Evolutionary conservation across 2,113 vertebrate species (phyloP), one percentile per base, ranked within the genome.

Genomic region (Cyanocitta stelleri): DNA sequence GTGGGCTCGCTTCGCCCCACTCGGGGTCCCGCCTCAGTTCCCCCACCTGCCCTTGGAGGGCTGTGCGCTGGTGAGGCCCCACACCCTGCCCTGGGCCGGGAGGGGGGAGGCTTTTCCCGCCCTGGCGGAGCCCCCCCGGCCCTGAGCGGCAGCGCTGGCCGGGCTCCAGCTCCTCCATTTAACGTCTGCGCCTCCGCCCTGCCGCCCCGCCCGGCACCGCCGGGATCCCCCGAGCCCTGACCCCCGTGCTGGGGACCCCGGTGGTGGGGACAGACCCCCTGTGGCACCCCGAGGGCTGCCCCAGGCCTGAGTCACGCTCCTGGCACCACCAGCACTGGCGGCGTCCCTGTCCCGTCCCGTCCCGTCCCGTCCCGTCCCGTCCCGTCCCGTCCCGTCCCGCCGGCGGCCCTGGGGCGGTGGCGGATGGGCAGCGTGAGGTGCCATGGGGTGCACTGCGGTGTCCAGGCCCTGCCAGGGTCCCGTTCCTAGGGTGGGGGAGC

Each of bases 81-180:
- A 1, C 18, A 0, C 4, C 35, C 35, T 0, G 1, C 44, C 1
- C 5, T 5, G 69, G 75, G 52, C 54, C 24, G 48, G 23, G 56
- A 6, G 9, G 1, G n/a, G 33, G 49, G 33, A 11, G 48, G 43
- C 16, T 54, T 64, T 91, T 68, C 73, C 49, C 1, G 6, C 76
- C 48, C 52, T 12, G 48, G 58, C 18, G 7, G 63, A 32, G 51
- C 68, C 41, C 66, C 63, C 59, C 59, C 2, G 4, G 19, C 32
- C 68, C 51, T 6, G 48, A 66, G 89, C 74, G 7, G 89, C 4
- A 16, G 71, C 5, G 66, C 85, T 95, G 95, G 95, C 93, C 1
- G 6, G 33, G 72, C 77, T 94, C 84, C 96, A 94, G 88, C 73
- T 56, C 93, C 94, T 95, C 96, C 96, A 95, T 95, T 96, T 94